These are phyloP conservation scores for Cromileptes altivelis DNA, from an alignment of 2,113 vertebrate genomes.

Conservation along the genomic window DNA sequence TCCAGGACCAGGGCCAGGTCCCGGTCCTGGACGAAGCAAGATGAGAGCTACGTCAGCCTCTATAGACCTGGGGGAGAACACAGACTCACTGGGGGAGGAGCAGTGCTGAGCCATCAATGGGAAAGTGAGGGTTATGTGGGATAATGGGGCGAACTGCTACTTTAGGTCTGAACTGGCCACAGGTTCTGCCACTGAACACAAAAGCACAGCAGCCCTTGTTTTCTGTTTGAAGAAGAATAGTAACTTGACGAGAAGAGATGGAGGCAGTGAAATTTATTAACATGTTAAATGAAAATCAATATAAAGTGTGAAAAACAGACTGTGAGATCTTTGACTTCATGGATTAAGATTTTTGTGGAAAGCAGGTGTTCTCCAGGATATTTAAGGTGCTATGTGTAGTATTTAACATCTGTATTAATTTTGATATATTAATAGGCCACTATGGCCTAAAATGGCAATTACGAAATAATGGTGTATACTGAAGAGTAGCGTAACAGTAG, in stretches of 20 bases:
- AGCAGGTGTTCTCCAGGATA: slow-evolving; percentile 10
- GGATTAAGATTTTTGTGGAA: background rate
- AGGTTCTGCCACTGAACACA: background rate
- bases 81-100: slow-evolving; percentile 85
- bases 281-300: slow-evolving; percentile 19
- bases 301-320: slow-evolving; percentile 14
- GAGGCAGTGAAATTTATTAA: background rate
- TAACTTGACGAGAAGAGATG: background rate
- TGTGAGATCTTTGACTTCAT: background rate
- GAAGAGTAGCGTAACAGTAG: background rate
- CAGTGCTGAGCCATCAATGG: slow-evolving; percentile 77
- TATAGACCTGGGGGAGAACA: slow-evolving; percentile 81
- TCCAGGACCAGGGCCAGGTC: slow-evolving; percentile 31
- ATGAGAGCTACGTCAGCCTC: slow-evolving; percentile 59
- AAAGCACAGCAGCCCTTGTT: slow-evolving; percentile 41
- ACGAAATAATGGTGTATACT: background rate
- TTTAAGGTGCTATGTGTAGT: slow-evolving; percentile 44
- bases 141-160: background rate
- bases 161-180: background rate
- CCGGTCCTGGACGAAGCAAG: slow-evolving; percentile 46
- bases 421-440: background rate
- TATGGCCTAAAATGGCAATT: background rate
- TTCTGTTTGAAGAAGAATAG: background rate
- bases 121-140: background rate
- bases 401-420: slow-evolving; percentile 11